phyloP scores from a whole-genome alignment of 1,140 invertebrate species.

The Conus ventricosus region DNA sequence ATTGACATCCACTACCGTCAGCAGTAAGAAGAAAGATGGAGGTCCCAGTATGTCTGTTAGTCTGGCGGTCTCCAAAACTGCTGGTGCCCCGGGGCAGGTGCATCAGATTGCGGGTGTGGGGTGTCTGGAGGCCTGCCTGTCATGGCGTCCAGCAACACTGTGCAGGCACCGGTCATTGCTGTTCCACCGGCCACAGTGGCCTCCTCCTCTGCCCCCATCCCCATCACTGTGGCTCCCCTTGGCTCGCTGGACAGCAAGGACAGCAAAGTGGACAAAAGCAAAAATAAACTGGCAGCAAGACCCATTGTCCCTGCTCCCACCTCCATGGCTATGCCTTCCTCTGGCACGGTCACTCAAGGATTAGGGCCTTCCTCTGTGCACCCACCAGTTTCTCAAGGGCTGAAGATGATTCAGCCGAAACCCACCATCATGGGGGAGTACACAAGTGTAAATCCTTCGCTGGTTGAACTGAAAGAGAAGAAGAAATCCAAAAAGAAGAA shows the following conservation, averaged over 20 bases:
- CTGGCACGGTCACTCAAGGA: slow-evolving; percentile 47
- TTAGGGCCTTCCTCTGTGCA: slow-evolving; percentile 32
- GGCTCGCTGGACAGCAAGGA: slow-evolving; percentile 40
- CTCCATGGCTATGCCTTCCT: slow-evolving; percentile 56
- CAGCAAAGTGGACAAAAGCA: slow-evolving; percentile 41
- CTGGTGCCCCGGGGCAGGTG: slow-evolving; percentile 44
- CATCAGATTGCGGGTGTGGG: slow-evolving; percentile 52
- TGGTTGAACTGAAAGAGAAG: slow-evolving; percentile 72
- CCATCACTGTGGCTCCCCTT: slow-evolving; percentile 47
- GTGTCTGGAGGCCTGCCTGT: slow-evolving; percentile 42
- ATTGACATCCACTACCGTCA: slow-evolving; percentile 5
- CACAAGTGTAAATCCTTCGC: slow-evolving; percentile 63
- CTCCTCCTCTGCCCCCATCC: slow-evolving; percentile 25
- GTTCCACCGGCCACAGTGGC: slow-evolving; percentile 11
- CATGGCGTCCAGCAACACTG: slow-evolving; percentile 43
- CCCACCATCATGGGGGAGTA: slow-evolving; percentile 73
- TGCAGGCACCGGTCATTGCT: slow-evolving; percentile 39
- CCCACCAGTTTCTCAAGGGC: slow-evolving; percentile 57
- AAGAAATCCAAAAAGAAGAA: slow-evolving; percentile 69
- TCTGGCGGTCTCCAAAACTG: slow-evolving; percentile 27
- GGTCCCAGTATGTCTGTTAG: slow-evolving; percentile 28
- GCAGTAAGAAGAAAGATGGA: slow-evolving; percentile 28
- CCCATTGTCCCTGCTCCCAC: slow-evolving; percentile 67
- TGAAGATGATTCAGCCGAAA: slow-evolving; percentile 76
- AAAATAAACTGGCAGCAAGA: slow-evolving; percentile 54